Conservation (phyloP, 2,888 invertebrate species). For the Agriotes lineatus region DNA sequence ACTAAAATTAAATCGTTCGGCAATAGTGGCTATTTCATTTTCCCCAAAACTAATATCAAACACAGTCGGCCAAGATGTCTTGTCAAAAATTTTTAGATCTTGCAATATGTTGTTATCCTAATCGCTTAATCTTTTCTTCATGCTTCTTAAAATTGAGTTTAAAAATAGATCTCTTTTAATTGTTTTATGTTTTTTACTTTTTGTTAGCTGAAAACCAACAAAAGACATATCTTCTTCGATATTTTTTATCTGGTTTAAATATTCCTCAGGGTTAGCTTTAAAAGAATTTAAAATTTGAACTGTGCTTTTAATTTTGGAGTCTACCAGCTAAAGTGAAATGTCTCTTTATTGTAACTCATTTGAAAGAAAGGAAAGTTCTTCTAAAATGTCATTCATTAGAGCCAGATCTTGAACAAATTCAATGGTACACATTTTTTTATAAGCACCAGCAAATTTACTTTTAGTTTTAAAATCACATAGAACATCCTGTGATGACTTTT, state of each 20-base stretch:
- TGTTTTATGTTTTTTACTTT: no score
- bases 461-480: not conserved
- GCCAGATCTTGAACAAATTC: constrained; percentile 8
- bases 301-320: not conserved
- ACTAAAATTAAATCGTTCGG: not conserved
- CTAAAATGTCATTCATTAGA: not conserved
- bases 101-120: no score
- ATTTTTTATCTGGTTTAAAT: not conserved
- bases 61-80: not conserved
- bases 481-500: not conserved
- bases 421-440: not conserved
- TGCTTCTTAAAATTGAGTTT: no score
- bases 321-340: not conserved
- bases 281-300: not conserved
- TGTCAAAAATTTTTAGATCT: no score
- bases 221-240: no score
- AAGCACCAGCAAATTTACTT: constrained; percentile 1
- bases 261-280: not conserved
- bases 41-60: not conserved
- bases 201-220: no score
- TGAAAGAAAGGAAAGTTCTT: not conserved
- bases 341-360: not conserved
- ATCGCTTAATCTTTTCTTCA: no score
- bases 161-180: no score
- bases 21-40: not conserved